Percentiles rank a stretch among this genome's conserved stretches.
Conservation (phyloP, 1,140 invertebrate genomes). For the Macrobrachium rosenbergii region DNA sequence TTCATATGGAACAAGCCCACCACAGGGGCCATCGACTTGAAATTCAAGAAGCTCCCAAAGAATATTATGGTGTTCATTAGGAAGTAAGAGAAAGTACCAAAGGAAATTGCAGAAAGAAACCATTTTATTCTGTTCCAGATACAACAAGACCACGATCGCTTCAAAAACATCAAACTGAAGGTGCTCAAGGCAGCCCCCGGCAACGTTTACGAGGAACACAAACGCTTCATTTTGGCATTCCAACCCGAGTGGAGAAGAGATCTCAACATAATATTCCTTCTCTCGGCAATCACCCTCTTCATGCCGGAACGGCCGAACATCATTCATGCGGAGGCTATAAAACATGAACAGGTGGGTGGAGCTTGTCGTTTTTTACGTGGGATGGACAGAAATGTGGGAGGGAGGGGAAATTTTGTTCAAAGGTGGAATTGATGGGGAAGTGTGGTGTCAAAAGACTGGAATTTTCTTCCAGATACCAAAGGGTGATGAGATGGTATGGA, state of each 20-base stretch:
- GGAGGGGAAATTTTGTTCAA: too few relatives aligned
- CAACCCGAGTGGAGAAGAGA: constrained; percentile 84
- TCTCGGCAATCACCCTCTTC: constrained; percentile 91
- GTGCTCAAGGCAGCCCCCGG: constrained; percentile 85
- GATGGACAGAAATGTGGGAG: too few relatives aligned
- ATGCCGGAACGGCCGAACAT: constrained; percentile 84
- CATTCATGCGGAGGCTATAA: constrained; percentile 86
- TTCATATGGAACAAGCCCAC: too few relatives aligned
- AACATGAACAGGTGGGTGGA: constrained; percentile 79
- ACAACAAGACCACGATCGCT: constrained; percentile 55
- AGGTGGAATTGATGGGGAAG: too few relatives aligned
- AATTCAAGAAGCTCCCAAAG: too few relatives aligned
- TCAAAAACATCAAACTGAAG: constrained; percentile 76
- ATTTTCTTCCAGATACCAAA: too few relatives aligned
- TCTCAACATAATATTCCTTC: constrained; percentile 89
- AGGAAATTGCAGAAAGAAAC: not conserved
- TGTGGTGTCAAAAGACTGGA: too few relatives aligned
- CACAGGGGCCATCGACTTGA: too few relatives aligned
- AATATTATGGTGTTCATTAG: too few relatives aligned
- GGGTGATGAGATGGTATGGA: too few relatives aligned
- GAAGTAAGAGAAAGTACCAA: too few relatives aligned
- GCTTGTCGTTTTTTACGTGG: not conserved
- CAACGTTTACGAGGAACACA: constrained; percentile 87
- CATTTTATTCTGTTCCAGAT: constrained; percentile 46
- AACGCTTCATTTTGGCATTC: constrained; percentile 85